phyloP scores from a whole-genome alignment of 2,113 vertebrate genomes.

The Apodemus sylvaticus region DNA sequence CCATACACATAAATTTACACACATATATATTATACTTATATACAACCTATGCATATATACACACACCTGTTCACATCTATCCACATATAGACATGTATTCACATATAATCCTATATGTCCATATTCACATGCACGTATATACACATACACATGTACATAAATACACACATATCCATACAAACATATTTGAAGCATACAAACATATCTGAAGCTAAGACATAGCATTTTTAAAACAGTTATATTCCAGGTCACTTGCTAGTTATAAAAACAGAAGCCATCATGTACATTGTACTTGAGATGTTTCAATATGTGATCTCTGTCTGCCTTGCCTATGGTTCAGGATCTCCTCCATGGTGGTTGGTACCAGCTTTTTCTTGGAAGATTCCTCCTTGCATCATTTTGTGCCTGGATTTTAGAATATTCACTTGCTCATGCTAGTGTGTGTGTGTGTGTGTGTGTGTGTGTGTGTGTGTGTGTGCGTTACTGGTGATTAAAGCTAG shows the following conservation, averaged over 20 bases:
- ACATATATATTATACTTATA: not conserved
- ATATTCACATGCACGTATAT: not conserved
- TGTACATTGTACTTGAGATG: not conserved
- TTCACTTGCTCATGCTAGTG: accelerated
- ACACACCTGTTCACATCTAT: not conserved
- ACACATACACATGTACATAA: not conserved
- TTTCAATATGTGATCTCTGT: not conserved
- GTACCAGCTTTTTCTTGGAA: too few relatives aligned
- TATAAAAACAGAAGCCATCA: not conserved
- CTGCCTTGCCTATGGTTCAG: not conserved
- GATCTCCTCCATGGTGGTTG: not conserved
- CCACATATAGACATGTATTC: not conserved
- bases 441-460: not conserved
- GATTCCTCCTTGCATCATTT: not conserved
- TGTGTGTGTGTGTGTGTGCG: not conserved
- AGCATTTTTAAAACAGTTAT: not conserved
- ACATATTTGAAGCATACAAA: not conserved
- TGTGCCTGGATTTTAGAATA: not conserved
- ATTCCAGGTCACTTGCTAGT: not conserved
- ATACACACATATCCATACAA: not conserved
- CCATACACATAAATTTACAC: too few relatives aligned
- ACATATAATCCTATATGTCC: not conserved
- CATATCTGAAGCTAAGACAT: not conserved
- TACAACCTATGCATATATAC: not conserved
- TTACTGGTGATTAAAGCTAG: not conserved